Conservation (phyloP, 2,113 vertebrate species). For the Mastomys coucha region DNA sequence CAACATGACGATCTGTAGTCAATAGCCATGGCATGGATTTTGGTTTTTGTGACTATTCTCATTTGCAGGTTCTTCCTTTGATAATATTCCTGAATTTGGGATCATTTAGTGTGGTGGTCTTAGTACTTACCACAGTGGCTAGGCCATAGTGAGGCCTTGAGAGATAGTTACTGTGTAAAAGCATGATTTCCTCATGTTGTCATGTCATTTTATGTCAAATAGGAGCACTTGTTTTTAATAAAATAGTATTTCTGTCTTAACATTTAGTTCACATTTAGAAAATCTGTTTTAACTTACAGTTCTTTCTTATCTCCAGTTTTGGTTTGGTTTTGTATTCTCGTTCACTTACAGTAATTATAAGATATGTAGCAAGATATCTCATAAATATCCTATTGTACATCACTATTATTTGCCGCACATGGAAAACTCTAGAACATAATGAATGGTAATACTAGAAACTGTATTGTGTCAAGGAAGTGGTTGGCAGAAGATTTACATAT, state of each 20-base stretch:
- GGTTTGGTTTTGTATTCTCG: not conserved
- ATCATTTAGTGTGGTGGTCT: not conserved
- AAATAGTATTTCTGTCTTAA: not conserved
- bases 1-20: not conserved
- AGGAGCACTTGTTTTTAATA: not conserved
- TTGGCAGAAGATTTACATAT: not conserved
- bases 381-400: not conserved
- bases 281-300: not conserved
- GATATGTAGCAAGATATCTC: not conserved
- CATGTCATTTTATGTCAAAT: not conserved
- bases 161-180: not conserved
- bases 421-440: not conserved
- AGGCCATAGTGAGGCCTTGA: not conserved
- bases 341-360: not conserved
- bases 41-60: not conserved
- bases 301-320: not conserved
- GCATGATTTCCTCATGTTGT: too few species aligned
- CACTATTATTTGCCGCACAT: not conserved
- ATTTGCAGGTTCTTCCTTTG: not conserved
- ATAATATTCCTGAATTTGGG: not conserved
- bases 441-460: not conserved
- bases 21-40: not conserved
- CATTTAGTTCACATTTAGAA: slow-evolving; percentile 7
- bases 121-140: not conserved
- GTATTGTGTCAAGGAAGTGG: not conserved